Evolutionary conservation across 64 coral and sea anemone species (phyloP), one percentile per base, ranked within the genome.

Genomic region (Montipora efflorescens): DNA sequence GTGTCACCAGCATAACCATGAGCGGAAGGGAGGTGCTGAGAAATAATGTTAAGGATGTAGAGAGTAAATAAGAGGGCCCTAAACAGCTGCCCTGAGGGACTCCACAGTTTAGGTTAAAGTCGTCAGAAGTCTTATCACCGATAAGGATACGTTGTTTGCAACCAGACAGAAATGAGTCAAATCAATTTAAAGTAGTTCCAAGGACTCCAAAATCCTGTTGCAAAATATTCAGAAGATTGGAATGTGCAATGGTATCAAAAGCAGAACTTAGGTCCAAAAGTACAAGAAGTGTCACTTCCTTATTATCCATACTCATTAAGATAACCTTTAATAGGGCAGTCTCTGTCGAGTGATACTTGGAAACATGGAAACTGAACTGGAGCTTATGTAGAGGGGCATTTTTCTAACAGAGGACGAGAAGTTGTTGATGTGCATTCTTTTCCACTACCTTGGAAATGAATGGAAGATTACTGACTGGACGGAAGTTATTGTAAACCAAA

Each of bases 1-100:
- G 67, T 53, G 49, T 91, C 90, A 59, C 83, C 67, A 46, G 67
- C 90, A 83, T 80, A 67, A 9, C 19, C 90, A 58, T 83, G 67
- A 2, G 45, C 59, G 9, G 18, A n/a, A 16, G 87, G 87, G 0
- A 91, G 67, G 62, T 82, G 36, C 0, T 75, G 19, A 5, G 47
- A 43, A 1, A 91, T 43, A 5, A 52, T 52, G 0, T 88, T 3
- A 22, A 53, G 75, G 4, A 88, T 15, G 10, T 88, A 75, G 43
- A 88, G 47, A 9, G 61, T 88, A 21, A 88, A 88, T 43, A 88
- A 48, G 20, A 74, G 10, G 66, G 85, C 0, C 85, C 85, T 5
- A 88, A 13, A 75, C 85, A 88, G 16, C 16, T 73, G 45, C 84
- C 84, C 9, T 87, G 67, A 15, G 84, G 84, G 48, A 87, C 84